A percentile compares a stretch with the other conserved stretches of the same genome.
Evolutionary conservation across 2,113 vertebrate species (phyloP).

Genomic region (Cairina moschata): DNA sequence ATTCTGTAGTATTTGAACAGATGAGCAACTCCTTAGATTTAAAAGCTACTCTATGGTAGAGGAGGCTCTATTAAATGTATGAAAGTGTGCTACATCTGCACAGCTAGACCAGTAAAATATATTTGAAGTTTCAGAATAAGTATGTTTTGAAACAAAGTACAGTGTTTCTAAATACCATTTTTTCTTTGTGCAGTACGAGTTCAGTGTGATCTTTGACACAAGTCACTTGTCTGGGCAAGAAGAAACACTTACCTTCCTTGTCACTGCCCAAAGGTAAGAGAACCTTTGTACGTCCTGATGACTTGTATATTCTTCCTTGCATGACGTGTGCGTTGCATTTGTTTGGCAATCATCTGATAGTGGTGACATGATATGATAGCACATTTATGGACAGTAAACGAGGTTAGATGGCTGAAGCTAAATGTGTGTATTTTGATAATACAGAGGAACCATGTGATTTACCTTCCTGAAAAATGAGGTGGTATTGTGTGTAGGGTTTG

Average conservation of each 20-base stretch:
- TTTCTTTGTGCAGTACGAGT: conserved; percentile 85
- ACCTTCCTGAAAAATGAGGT: background rate
- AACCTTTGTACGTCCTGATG: background rate
- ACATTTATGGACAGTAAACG: background rate
- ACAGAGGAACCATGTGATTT: background rate
- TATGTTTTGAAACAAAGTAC: background rate
- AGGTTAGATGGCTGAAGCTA: background rate
- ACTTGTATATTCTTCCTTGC: background rate
- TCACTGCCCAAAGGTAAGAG: conserved; percentile 90
- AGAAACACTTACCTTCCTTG: conserved; percentile 85
- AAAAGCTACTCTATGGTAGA: background rate
- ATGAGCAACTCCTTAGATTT: background rate
- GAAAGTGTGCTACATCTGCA: background rate
- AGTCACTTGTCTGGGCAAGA: conserved; percentile 92
- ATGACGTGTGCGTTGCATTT: background rate
- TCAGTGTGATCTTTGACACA: conserved; percentile 95
- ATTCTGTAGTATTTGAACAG: background rate
- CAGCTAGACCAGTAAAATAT: background rate
- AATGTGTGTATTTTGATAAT: background rate
- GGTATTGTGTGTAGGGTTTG: background rate
- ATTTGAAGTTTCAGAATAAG: background rate
- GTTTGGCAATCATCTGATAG: background rate
- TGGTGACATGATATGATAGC: background rate
- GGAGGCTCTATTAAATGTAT: background rate
- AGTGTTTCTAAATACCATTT: background rate